Base-by-base conservation (phyloP, 2,888 invertebrate genomes). In the Anodontia alba region DNA sequence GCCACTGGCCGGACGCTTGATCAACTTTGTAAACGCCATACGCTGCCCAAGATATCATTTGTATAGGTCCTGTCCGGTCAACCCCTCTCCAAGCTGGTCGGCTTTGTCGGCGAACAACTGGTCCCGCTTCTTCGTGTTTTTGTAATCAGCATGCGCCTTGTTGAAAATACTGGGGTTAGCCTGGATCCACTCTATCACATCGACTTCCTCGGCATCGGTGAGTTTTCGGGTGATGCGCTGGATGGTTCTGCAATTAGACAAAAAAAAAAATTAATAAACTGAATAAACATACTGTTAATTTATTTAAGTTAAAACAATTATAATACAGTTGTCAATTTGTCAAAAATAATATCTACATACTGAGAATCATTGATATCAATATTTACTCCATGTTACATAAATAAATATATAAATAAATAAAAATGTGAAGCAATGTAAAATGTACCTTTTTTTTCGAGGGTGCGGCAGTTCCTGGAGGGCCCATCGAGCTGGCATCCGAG, bases 51-150 rank as follows among this genome's bases (percentile, higher is more conserved):
- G 71, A 72, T 77, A 71, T 46, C 71, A 71, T 77, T 77, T 62
- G 73, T 78, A 73, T 78, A 78, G 73, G 78, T 78, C 78, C 78
- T 78, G 78, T 73, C 78, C 78, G 78, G 78, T 78, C 78, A 73
- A 67, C 78, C 73, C 78, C 78, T 78, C 78, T 78, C 78, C 73
- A 78, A 78, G 68, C 78, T 78, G 78, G 54, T 31, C 68, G 78
- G 78, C 78, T 78, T 77, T 72, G 78, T 73, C 78, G 43, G 78
- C 73, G 57, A 78, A 78, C 73, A 78, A 78, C 78, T 78, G 78
- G 78, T 78, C 73, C 73, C 73, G 73, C 73, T 78, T 78, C 73
- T 72, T 78, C 73, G 72, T 78, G 72, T 78, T 78, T 77, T 78
- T 78, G 78, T 78, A 78, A 78, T 78, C 78, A 73, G 73, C 73